Percentiles rank a stretch among this genome's conserved stretches.
These are phyloP conservation scores for Heliconius aoede DNA, from an alignment of 2,888 invertebrate species.

Conservation along the genomic window DNA sequence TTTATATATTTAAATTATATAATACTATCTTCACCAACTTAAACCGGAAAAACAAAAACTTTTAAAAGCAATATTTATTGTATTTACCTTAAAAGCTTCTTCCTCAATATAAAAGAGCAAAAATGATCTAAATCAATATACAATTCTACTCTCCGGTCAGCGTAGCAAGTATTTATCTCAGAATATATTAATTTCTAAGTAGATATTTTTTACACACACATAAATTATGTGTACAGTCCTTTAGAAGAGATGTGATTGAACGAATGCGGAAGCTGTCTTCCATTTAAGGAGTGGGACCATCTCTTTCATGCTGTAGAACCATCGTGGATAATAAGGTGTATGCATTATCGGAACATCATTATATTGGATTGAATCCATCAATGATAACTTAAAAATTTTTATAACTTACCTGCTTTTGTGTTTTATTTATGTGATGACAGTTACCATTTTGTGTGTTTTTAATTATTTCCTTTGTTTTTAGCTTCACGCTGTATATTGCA, in stretches of 20 bases:
- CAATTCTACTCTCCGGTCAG: neutral
- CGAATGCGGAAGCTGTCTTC: slow-evolving; percentile 55
- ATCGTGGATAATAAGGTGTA: slow-evolving; percentile 44
- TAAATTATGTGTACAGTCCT: slow-evolving; percentile 27
- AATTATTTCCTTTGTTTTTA: neutral
- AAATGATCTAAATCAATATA: neutral
- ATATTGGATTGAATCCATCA: slow-evolving; percentile 35
- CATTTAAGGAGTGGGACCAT: slow-evolving; percentile 50
- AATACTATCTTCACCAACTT: no score
- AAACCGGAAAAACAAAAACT: neutral
- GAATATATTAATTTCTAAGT: slow-evolving; percentile 24
- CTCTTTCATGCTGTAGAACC: slow-evolving; percentile 47
- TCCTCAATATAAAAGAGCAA: neutral
- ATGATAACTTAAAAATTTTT: slow-evolving; percentile 42
- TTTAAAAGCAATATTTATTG: neutral
- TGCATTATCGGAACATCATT: slow-evolving; percentile 46
- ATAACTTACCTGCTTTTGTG: slow-evolving; percentile 5
- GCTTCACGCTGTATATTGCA: no score
- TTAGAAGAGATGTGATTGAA: slow-evolving; percentile 41
- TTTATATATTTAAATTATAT: no score
- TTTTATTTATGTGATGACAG: neutral
- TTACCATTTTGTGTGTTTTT: neutral
- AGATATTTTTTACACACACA: slow-evolving; percentile 16
- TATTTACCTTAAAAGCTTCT: neutral
- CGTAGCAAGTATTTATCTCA: neutral